Conservation (phyloP, 2,797 vertebrate genomes). For the Alcedo quadribrachys region DNA sequence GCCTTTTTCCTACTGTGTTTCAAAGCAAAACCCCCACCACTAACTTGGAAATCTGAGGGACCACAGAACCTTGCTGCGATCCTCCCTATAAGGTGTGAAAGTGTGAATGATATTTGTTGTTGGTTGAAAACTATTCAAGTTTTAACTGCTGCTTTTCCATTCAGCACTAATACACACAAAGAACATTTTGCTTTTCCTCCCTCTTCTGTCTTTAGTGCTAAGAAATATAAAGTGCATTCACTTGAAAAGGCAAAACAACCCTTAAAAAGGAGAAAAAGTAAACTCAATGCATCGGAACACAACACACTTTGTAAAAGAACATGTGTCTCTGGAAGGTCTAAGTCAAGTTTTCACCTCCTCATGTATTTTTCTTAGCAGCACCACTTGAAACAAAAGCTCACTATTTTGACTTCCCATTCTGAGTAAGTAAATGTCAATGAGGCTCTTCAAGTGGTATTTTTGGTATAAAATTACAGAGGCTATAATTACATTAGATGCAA, state of each 20-base stretch:
- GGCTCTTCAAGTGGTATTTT: conserved; percentile 5
- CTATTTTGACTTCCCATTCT: conserved; percentile 30
- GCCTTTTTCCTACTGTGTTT: neutral
- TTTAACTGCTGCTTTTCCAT: neutral
- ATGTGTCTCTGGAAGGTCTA: neutral
- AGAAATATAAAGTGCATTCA: neutral
- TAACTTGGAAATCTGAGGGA: neutral
- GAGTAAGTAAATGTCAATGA: conserved; percentile 52
- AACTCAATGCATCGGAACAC: neutral
- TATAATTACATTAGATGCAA: conserved; percentile 4
- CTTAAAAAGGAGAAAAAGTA: neutral
- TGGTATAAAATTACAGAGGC: neutral
- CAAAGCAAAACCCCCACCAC: neutral
- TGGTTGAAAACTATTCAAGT: neutral
- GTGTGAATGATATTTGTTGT: neutral
- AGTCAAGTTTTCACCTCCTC: conserved; percentile 49
- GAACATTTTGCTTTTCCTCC: neutral
- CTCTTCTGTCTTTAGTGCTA: neutral
- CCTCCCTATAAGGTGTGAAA: neutral
- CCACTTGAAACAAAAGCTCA: conserved; percentile 53
- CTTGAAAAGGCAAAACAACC: neutral
- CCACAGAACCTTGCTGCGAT: neutral
- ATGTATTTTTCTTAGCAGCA: conserved; percentile 48
- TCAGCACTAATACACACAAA: neutral
- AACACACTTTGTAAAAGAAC: neutral